phyloP scores from a whole-genome alignment of 2,797 vertebrate species.

The Chromis chromis region DNA sequence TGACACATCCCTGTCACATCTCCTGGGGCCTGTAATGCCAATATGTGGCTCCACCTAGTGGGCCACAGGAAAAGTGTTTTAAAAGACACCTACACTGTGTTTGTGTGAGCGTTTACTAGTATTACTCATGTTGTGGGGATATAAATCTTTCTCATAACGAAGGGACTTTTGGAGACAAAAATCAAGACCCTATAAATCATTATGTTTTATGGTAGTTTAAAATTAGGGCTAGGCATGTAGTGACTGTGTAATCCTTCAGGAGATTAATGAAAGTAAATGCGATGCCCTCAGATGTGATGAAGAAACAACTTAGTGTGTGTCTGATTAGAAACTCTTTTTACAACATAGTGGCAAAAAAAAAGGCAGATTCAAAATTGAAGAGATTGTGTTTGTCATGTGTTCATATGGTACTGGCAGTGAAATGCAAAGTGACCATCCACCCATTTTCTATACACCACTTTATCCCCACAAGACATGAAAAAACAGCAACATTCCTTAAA shows the following conservation, averaged over 20 bases:
- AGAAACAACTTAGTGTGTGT: not conserved
- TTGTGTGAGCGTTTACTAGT: not conserved
- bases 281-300: not conserved
- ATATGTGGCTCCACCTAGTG: slow-evolving; percentile 80
- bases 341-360: not conserved
- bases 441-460: too few relatives aligned
- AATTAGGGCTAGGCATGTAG: not conserved
- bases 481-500: too few relatives aligned
- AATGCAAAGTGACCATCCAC: too few relatives aligned
- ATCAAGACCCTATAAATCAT: not conserved
- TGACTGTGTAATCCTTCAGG: not conserved
- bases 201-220: not conserved
- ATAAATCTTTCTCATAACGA: not conserved
- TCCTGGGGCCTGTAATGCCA: slow-evolving; percentile 24
- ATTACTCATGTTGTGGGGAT: not conserved
- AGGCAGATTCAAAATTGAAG: not conserved
- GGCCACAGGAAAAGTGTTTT: slow-evolving; percentile 6
- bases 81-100: not conserved
- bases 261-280: not conserved
- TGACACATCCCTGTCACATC: not conserved
- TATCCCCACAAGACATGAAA: too few relatives aligned
- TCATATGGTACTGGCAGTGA: too few relatives aligned
- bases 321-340: not conserved
- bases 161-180: not conserved
- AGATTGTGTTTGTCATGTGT: too few relatives aligned